Percentiles rank a stretch among this genome's conserved stretches.
Conservation (phyloP, 2,888 invertebrate species). For the Leptinotarsa juncta region DNA sequence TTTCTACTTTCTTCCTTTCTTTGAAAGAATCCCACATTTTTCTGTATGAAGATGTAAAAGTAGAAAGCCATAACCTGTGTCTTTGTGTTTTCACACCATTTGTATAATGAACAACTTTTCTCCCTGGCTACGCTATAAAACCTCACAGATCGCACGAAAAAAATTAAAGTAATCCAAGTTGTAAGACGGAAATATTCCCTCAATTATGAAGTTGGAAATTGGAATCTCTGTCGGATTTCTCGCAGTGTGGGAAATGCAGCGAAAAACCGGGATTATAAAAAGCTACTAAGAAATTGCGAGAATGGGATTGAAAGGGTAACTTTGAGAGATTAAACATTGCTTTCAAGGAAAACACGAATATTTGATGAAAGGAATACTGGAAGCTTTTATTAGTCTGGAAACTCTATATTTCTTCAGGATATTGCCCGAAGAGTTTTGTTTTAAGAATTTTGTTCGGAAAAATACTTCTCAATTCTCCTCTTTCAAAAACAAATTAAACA, state of each 20-base stretch:
- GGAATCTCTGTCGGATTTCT: constrained; percentile 34
- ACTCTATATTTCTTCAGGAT: neutral
- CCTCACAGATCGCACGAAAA: neutral
- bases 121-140: neutral
- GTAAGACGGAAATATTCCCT: constrained; percentile 31
- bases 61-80: too few relatives aligned
- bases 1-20: too few relatives aligned
- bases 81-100: too few relatives aligned
- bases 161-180: constrained; percentile 23
- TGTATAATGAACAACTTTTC: too few relatives aligned
- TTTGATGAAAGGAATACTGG: constrained; percentile 16
- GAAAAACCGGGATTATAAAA: constrained; percentile 26
- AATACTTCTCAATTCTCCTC: neutral
- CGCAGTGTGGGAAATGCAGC: constrained; percentile 30
- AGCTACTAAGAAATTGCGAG: constrained; percentile 34
- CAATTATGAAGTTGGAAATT: constrained; percentile 39
- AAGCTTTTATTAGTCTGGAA: constrained; percentile 15
- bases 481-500: neutral
- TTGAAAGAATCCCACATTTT: too few relatives aligned
- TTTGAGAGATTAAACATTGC: constrained; percentile 29
- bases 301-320: constrained; percentile 29
- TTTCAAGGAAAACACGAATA: constrained; percentile 28
- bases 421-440: neutral
- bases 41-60: too few relatives aligned
- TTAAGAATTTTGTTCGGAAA: neutral